Base-by-base conservation (phyloP, 2,888 invertebrate species). In the Aphrophora alni region DNA sequence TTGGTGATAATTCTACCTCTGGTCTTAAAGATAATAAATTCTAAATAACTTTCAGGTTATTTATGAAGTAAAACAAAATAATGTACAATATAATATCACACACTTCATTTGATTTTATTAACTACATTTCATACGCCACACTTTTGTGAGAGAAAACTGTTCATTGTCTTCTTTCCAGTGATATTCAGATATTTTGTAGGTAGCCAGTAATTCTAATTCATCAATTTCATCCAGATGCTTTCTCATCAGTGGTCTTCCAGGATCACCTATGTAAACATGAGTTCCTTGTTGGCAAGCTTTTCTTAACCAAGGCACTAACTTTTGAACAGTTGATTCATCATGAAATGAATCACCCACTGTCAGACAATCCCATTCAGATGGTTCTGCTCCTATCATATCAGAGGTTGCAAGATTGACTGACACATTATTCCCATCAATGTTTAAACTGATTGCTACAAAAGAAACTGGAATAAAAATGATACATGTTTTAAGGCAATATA, bases 341-440 rank as follows among this genome's bases (percentile, higher is more conserved):
- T 94, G 94, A 84, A 93, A 92, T 90, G 94, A 91, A 86, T 94
- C 94, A 0, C 94, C 94, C 38, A 94, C 88, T 17, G 93, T 87
- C 81, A 94, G 88, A 0, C 91, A 88, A 84, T 93, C 92, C 85
- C 90, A 91, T 10, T 88, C 44, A 8, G 44, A 44, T 44, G 44
- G 44, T 44, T 44, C 44, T 44, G 44, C 3, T 14, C 81, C 90
- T 70, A 92, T 88, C 33, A 91, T 86, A 85, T 92, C 89, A 5
- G 87, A 83, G 24, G 86, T 86, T 77, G 87, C 88, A 4, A 89
- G 88, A 72, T 87, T 86, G n/a, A 91, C 79, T 0, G 82, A 83
- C 25, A 89, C 88, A 38, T 87, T 82, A 87, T 93, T 93, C 0
- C 91, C 73, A n/a, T 88, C 82, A 0, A 91, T 90, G 83, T 93